Evolutionary conservation across 2,888 invertebrate species (phyloP).

Genomic region (Agrotis puta): DNA sequence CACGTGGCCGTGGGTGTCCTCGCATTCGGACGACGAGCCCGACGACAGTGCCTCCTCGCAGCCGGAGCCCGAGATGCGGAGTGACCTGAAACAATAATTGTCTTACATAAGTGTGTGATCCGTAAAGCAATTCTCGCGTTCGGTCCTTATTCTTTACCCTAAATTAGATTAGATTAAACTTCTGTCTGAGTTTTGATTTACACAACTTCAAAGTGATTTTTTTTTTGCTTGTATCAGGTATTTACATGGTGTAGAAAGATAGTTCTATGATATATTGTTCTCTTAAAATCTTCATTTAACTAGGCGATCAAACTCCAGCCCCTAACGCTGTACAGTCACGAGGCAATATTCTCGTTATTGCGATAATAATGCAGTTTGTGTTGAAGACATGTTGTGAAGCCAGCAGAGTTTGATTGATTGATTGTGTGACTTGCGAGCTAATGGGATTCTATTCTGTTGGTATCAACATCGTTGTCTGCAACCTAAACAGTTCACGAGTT

Average conservation of each 20-base stretch:
- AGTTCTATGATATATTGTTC: too few species aligned
- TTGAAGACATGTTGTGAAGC: constrained; percentile 44
- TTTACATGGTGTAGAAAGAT: too few species aligned
- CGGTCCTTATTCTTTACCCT: too few species aligned
- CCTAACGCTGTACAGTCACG: neutral
- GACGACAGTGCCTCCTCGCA: constrained; percentile 93
- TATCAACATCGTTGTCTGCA: constrained; percentile 51
- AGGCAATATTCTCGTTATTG: constrained; percentile 30
- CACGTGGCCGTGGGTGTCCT: constrained; percentile 91
- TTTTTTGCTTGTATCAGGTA: too few species aligned
- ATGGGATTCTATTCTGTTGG: constrained; percentile 50
- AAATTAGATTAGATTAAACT: too few species aligned
- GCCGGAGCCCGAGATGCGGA: constrained; percentile 93
- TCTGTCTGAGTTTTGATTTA: too few species aligned
- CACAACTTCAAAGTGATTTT: too few species aligned
- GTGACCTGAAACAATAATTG: constrained; percentile 90
- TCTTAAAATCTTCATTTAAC: constrained; percentile 4
- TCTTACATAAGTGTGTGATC: neutral
- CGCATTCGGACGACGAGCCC: constrained; percentile 94
- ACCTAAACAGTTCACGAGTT: constrained; percentile 36
- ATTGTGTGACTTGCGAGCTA: constrained; percentile 48
- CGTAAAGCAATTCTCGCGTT: too few species aligned
- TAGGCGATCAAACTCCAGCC: neutral
- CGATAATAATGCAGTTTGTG: constrained; percentile 38
- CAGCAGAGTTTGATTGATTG: constrained; percentile 47